These are phyloP conservation scores for Microctenopoma stevenorrisi DNA, from an alignment of 2,797 vertebrate genomes.

Conservation along the genomic window DNA sequence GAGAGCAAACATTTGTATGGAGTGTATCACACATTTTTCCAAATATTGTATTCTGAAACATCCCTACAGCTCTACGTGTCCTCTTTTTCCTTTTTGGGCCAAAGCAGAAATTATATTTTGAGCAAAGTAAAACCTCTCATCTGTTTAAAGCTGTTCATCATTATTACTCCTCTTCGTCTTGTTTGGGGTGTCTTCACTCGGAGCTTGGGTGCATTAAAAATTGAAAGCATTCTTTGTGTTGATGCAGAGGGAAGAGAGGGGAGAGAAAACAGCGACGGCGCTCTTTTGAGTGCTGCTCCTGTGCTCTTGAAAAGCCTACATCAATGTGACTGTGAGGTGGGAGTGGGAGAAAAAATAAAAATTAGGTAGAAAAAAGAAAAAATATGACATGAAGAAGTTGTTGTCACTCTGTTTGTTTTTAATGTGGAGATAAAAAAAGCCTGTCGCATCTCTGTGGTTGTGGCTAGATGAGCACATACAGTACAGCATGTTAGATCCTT, in stretches of 20 bases:
- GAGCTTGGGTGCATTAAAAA: constrained; percentile 70
- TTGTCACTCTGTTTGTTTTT: constrained; percentile 75
- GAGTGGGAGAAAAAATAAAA: background rate
- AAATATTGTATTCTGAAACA: background rate
- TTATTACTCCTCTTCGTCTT: constrained; percentile 56
- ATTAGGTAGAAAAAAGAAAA: background rate
- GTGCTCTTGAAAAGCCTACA: constrained; percentile 67
- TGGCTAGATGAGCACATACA: constrained; percentile 51
- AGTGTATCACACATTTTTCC: background rate
- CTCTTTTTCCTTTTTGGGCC: constrained; percentile 9
- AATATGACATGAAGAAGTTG: constrained; percentile 62
- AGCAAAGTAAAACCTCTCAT: constrained; percentile 56
- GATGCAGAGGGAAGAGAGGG: constrained; percentile 34
- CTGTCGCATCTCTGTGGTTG: constrained; percentile 41
- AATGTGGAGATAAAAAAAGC: constrained; percentile 55
- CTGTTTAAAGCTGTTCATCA: constrained; percentile 58
- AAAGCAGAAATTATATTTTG: constrained; percentile 53
- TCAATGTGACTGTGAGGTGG: constrained; percentile 45
- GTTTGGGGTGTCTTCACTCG: constrained; percentile 58
- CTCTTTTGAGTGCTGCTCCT: constrained; percentile 63
- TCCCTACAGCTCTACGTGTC: constrained; percentile 3
- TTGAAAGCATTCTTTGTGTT: constrained; percentile 74
- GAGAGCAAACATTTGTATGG: constrained; percentile 10
- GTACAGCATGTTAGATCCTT: constrained; percentile 62
- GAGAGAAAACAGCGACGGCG: constrained; percentile 30